Evolutionary conservation across 2,113 vertebrate species (phyloP), one percentile per base, ranked within the genome.

Genomic region (Oreochromis aureus): DNA sequence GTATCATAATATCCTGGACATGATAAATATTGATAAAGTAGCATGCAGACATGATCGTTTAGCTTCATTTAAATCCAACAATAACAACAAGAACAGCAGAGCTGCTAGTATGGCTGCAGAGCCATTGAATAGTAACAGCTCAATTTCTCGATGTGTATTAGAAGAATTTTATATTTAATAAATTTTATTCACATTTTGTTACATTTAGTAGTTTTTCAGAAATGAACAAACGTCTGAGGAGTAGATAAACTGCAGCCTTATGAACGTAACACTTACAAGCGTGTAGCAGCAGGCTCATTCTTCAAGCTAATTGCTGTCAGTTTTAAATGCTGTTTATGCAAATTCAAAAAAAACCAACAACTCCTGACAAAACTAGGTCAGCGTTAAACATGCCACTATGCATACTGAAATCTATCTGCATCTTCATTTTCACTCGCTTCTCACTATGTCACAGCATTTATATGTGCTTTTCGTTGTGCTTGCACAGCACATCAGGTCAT

Each of bases 261-360:
- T 22, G 16, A 71, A 59, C 15, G 15, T 59, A 39, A 69, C 51
- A 30, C 32, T 41, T 81, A 56, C 86, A 69, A 39, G 10, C 4
- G 78, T 81, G 83, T 91, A 55, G 94, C 95, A 90, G 80, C 85
- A 87, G 95, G 95, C 94, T 93, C 92, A 96, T 92, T 96, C 96
- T 94, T 95, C 79, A 93, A 92, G 90, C 90, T 90, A 93, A 96
- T 95, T 95, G 86, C 91, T 95, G 93, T 93, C 89, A 91, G 71
- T 90, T 90, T 94, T 94, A 96, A 96, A 95, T 81, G 86, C 73
- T 89, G 76, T 83, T 84, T 58, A 78, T 82, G 80, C 6, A 54
- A 69, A 87, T 84, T 76, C 0, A 0, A n/a, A 3, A 66, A 18
- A 12, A 0, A 0, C 15, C 32, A 36, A 63, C 59, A 91, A 93